Percentiles rank a stretch among this genome's conserved stretches.
phyloP scores from a whole-genome alignment of 64 coral and sea anemone species.

The Anthopleura sola region DNA sequence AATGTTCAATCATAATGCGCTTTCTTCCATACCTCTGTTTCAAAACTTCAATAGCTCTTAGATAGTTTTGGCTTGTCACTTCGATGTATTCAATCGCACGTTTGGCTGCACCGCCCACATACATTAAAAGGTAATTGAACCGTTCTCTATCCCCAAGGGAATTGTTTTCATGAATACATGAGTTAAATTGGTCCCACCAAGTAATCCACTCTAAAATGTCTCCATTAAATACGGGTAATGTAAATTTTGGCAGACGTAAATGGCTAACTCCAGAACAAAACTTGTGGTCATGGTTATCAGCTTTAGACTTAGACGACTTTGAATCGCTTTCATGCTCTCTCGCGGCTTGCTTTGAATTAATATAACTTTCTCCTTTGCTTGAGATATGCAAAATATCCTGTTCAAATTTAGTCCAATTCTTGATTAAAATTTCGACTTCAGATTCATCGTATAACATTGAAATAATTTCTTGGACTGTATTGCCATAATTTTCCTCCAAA shows the following conservation, averaged over 20 bases:
- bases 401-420: too few species aligned
- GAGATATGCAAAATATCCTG: too few species aligned
- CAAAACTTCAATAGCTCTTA: slow-evolving; percentile 7
- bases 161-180: slow-evolving; percentile 22
- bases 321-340: too few species aligned
- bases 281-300: too few species aligned
- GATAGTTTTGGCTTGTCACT: neutral
- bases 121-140: slow-evolving; percentile 31
- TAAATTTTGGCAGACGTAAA: slow-evolving; percentile 24
- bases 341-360: too few species aligned
- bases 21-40: slow-evolving; percentile 20
- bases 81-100: slow-evolving; percentile 22
- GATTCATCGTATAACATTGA: too few species aligned
- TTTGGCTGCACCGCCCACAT: slow-evolving; percentile 14
- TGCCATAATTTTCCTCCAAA: too few species aligned
- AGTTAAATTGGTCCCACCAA: slow-evolving; percentile 34
- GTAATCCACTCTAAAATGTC: slow-evolving; percentile 16
- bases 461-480: too few species aligned
- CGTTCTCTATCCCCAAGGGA: slow-evolving; percentile 2
- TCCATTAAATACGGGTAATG: neutral
- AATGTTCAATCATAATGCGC: neutral
- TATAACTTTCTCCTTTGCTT: too few species aligned
- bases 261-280: neutral
- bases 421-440: too few species aligned
- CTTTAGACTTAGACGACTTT: too few species aligned